A percentile compares a stretch with the other conserved stretches of the same genome.
Conservation (phyloP, 2,113 vertebrate species). For the Danionella cerebrum region DNA sequence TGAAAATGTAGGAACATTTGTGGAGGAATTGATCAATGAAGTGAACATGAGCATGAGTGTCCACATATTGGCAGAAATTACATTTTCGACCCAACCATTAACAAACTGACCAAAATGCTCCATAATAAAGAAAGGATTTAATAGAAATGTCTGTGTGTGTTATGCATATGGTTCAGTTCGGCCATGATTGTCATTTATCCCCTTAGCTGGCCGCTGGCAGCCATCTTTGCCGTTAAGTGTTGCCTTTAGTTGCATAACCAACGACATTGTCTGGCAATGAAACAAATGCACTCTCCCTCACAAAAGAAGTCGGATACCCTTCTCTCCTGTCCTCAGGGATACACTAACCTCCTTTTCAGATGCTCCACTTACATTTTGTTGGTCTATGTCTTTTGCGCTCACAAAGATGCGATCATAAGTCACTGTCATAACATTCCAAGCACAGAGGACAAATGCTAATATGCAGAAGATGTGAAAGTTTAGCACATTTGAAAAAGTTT, state of each 20-base stretch:
- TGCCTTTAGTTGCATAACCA: constrained; percentile 2
- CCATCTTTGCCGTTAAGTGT: neutral
- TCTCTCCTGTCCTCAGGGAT: neutral
- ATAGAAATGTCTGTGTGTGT: neutral
- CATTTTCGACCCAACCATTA: too few species aligned
- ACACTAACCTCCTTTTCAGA: constrained; percentile 10
- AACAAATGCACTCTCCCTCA: neutral
- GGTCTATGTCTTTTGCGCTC: neutral
- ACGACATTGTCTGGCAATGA: constrained; percentile 1
- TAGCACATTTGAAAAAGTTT: neutral
- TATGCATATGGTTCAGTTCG: neutral
- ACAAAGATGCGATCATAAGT: neutral
- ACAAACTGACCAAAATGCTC: too few species aligned
- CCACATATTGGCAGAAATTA: too few species aligned
- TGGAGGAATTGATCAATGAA: too few species aligned
- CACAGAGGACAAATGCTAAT: neutral
- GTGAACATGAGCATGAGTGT: too few species aligned
- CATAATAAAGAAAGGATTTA: too few species aligned
- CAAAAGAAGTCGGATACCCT: neutral
- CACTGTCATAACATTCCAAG: neutral
- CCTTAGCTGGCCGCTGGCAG: neutral
- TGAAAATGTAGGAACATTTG: too few species aligned
- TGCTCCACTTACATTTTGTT: constrained; percentile 2
- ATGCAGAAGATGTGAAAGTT: neutral
- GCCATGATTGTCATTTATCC: neutral